Base-by-base conservation (phyloP, 2,113 vertebrate species). In the Neodontobutis hainanensis region DNA sequence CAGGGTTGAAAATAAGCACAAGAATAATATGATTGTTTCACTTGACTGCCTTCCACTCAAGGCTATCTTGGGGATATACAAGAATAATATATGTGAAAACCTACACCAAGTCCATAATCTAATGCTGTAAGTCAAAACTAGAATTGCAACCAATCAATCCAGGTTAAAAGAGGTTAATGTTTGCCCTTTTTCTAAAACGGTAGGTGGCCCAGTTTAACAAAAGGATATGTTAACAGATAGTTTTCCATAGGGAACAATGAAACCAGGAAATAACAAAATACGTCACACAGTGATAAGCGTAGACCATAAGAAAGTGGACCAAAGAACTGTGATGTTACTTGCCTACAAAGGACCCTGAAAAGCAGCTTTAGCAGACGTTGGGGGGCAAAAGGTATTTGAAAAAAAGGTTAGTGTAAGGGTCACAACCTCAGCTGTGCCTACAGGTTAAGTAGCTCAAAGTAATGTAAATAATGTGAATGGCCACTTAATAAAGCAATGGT, bases 161-260 rank as follows among this genome's bases (percentile, higher is more conserved):
- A 27, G 60, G 79, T 87, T 79, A 81, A 77, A 71, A 67, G 63
- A 82, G 80, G 75, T 78, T 79, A 77, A 81, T 75, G 59, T 45
- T 73, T 63, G 66, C 56, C 73, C 65, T 69, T 15, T 7, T 15
- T 57, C 72, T 52, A 77, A 80, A 75, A 71, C 61, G 68, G 46
- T 36, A 56, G 38, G 19, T 4, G 57, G 71, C 65, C 70, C 65
- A 43, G 75, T 72, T 70, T 65, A 65, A 19, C 16, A 6, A 57
- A 73, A 70, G 27, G 45, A 74, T 34, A 6, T 19, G 55, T 34
- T 57, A 5, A 58, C 36, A 5, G 34, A 49, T 44, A 62, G 6
- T 11, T 2, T 12, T 64, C 36, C 61, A 3, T 8, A 27, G 42
- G 56, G 61, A 43, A 53, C 9, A 44, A 19, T 52, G 11, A 43